Conservation (phyloP, 2,888 invertebrate genomes). For the Operophtera brumata region DNA sequence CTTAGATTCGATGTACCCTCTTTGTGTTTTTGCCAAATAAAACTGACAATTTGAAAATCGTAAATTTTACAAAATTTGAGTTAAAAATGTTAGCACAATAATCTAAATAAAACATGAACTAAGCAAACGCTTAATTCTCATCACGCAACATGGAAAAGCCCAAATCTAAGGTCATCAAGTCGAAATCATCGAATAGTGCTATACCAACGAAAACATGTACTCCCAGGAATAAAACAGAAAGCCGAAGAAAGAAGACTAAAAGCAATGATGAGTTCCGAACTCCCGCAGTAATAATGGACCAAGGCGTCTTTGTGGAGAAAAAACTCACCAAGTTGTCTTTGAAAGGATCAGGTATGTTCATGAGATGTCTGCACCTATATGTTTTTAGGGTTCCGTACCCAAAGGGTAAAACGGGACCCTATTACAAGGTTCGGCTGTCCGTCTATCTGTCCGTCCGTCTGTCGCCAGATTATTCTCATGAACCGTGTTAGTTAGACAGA, state of each 20-base stretch:
- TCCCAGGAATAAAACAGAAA: conserved; percentile 13
- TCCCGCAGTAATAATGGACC: conserved; percentile 47
- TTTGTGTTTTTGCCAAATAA: no score
- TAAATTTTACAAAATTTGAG: background rate
- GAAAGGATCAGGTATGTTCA: background rate
- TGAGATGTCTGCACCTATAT: no score
- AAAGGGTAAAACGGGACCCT: no score
- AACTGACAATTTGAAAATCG: no score
- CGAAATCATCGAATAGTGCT: conserved; percentile 52
- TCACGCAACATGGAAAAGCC: conserved; percentile 1
- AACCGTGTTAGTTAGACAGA: no score
- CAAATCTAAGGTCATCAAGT: conserved; percentile 44
- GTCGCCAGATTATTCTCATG: no score
- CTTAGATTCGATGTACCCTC: no score
- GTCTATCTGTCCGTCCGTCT: no score
- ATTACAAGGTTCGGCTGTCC: no score
- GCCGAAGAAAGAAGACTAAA: conserved; percentile 40
- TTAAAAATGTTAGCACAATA: background rate
- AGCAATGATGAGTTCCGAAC: conserved; percentile 48
- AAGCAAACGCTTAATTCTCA: conserved; percentile 1
- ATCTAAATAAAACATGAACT: conserved; percentile 9
- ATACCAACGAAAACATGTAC: conserved; percentile 20
- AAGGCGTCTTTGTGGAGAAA: conserved; percentile 62
- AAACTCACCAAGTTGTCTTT: conserved; percentile 32
- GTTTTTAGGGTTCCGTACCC: no score